Percentiles rank a stretch among this genome's conserved stretches.
Evolutionary conservation across 2,113 vertebrate species (phyloP).

Genomic region (Oreamnos americanus): DNA sequence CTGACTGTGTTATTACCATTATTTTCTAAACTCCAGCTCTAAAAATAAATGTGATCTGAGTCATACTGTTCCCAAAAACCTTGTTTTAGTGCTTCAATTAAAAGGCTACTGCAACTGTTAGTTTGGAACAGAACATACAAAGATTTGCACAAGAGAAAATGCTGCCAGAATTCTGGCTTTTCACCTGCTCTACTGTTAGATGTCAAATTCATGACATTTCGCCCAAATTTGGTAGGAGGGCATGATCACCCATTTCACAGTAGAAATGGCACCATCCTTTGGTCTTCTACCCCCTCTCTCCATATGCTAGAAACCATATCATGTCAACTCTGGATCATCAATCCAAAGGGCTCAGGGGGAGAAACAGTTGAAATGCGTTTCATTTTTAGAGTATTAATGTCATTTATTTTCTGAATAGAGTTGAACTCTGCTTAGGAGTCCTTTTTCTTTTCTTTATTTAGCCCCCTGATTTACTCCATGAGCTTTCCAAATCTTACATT

Average conservation of each 20-base stretch:
- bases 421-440: neutral
- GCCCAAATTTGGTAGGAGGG: constrained; percentile 67
- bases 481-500: constrained; percentile 19
- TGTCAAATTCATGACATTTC: constrained; percentile 67
- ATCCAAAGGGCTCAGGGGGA: constrained; percentile 22
- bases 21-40: constrained; percentile 66
- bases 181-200: constrained; percentile 61
- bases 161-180: constrained; percentile 68
- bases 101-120: constrained; percentile 64
- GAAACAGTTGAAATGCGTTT: constrained; percentile 1
- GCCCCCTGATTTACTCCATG: neutral
- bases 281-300: constrained; percentile 35
- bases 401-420: neutral
- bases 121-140: constrained; percentile 66
- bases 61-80: constrained; percentile 69
- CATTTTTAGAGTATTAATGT: constrained; percentile 5
- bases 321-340: constrained; percentile 34
- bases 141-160: constrained; percentile 49
- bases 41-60: constrained; percentile 75
- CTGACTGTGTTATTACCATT: constrained; percentile 52
- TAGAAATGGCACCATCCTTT: constrained; percentile 45
- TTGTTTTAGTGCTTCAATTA: constrained; percentile 67
- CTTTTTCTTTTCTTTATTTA: neutral
- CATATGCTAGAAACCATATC: constrained; percentile 22
- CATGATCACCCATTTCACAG: constrained; percentile 44